phyloP scores from a whole-genome alignment of 2,797 vertebrate genomes.

The Pipistrellus nathusii region DNA sequence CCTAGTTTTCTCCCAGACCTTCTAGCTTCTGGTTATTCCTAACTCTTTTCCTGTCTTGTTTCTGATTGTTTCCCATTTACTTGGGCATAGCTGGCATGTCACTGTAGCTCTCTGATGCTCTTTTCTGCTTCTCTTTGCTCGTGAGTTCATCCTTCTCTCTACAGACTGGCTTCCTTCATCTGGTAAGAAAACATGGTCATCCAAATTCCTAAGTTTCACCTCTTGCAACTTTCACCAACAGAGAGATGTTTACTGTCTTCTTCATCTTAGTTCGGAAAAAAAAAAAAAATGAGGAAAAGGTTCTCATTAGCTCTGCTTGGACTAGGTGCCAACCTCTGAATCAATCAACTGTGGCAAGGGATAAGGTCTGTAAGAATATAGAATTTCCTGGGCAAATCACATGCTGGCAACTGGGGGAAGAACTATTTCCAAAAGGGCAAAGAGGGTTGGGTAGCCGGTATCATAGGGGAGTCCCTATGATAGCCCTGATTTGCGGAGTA shows the following conservation, averaged over 20 bases:
- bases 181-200: background rate
- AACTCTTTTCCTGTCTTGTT: background rate
- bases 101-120: background rate
- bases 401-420: background rate
- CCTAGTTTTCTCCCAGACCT: background rate
- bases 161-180: background rate
- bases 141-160: background rate
- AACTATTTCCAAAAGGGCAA: background rate
- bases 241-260: background rate
- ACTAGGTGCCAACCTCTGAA: background rate
- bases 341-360: background rate
- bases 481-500: background rate
- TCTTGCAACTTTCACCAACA: background rate
- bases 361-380: background rate
- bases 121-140: background rate
- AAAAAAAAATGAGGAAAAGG: background rate
- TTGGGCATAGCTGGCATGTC: background rate
- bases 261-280: background rate
- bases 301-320: background rate
- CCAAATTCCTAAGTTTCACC: background rate
- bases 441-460: background rate
- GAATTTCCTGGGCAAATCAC: background rate
- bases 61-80: background rate
- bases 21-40: background rate
- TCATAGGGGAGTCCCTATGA: background rate